Conservation (phyloP, 2,113 vertebrate species). For the Lasiurus borealis region DNA sequence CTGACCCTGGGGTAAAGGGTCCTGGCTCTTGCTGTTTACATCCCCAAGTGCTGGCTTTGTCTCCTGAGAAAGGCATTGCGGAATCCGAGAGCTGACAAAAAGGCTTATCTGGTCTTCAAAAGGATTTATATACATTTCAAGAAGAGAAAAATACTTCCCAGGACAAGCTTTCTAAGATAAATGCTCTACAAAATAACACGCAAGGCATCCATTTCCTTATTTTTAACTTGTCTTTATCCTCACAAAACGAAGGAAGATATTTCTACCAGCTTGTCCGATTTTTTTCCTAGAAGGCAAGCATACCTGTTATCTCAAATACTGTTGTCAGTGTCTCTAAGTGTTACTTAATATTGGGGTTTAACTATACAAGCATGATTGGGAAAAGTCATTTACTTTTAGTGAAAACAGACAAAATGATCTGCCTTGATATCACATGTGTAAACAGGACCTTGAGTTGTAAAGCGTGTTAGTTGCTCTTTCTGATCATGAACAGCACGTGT, state of each 20-base stretch:
- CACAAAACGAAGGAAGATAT: not conserved
- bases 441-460: not conserved
- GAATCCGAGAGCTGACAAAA: not conserved
- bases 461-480: conserved; percentile 26
- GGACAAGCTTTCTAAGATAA: not conserved
- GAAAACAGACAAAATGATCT: conserved; percentile 12
- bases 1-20: not conserved
- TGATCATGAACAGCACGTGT: not conserved
- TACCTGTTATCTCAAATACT: not conserved
- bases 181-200: not conserved
- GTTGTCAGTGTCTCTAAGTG: not conserved
- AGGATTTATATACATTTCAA: not conserved
- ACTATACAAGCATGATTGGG: conserved; percentile 1
- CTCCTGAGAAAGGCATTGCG: not conserved
- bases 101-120: not conserved
- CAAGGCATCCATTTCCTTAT: not conserved
- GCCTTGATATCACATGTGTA: not conserved
- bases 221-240: not conserved
- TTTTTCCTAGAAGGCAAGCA: conserved; percentile 1
- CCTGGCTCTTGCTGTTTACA: too few relatives aligned
- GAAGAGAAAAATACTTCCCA: not conserved
- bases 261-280: not conserved
- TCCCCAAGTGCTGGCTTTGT: not conserved
- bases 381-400: conserved; percentile 5
- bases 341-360: conserved; percentile 27